phyloP scores from a whole-genome alignment of 2,797 vertebrate genomes.

The Alouatta caraya region DNA sequence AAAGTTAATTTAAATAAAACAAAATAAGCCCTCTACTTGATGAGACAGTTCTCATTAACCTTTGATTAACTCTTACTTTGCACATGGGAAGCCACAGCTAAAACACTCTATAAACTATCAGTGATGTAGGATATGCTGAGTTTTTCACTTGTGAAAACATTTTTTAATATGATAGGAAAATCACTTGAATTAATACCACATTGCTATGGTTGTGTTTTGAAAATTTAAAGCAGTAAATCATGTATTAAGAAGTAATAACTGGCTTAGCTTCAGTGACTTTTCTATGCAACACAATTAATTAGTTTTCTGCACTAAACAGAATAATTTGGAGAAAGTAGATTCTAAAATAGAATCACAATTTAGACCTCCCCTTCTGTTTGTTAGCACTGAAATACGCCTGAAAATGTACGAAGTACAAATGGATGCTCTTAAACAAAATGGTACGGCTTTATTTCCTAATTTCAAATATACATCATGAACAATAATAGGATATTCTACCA shows the following conservation, averaged over 20 bases:
- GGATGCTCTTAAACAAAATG: not conserved
- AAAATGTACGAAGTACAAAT: not conserved
- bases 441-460: not conserved
- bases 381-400: not conserved
- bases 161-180: not conserved
- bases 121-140: not conserved
- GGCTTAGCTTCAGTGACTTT: not conserved
- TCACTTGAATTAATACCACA: not conserved
- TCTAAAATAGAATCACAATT: not conserved
- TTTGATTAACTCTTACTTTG: not conserved
- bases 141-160: not conserved
- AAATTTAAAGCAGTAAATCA: slow-evolving; percentile 41
- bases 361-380: not conserved
- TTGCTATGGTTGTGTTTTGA: not conserved
- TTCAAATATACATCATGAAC: not conserved
- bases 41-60: not conserved
- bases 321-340: not conserved
- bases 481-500: not conserved
- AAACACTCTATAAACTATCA: not conserved
- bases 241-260: not conserved
- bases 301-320: slow-evolving; percentile 25
- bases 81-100: not conserved
- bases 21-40: not conserved
- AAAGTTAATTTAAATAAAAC: not conserved
- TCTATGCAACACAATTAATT: not conserved